phyloP scores from a whole-genome alignment of 2,888 invertebrate genomes.

The Plebejus melissa region DNA sequence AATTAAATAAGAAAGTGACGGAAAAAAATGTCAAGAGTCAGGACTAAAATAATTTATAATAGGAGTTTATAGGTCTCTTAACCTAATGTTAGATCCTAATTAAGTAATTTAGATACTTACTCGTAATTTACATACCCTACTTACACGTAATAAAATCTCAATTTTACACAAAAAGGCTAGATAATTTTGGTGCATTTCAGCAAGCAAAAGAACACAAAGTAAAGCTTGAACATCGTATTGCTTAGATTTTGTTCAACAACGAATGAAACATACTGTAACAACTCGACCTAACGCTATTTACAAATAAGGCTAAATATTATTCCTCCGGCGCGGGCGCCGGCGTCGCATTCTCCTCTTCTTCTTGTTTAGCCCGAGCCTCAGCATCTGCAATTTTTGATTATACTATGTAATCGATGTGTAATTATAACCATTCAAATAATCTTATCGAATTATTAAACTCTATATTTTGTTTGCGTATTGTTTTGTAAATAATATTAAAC shows the following conservation, averaged over 20 bases:
- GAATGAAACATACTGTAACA: slow-evolving; percentile 67
- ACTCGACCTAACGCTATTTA: slow-evolving; percentile 70
- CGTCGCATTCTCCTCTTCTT: slow-evolving; percentile 59
- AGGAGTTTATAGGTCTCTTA: neutral
- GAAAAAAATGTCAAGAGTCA: neutral
- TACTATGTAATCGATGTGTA: neutral
- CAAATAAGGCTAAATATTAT: slow-evolving; percentile 77
- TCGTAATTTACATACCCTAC: slow-evolving; percentile 1
- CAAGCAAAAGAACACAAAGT: slow-evolving; percentile 31
- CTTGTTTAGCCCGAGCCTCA: slow-evolving; percentile 74
- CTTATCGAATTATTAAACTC: no score
- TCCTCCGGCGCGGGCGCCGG: slow-evolving; percentile 62
- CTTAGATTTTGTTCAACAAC: slow-evolving; percentile 62
- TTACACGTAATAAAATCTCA: slow-evolving; percentile 24
- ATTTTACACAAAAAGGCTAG: slow-evolving; percentile 21
- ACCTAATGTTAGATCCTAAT: neutral
- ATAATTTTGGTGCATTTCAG: slow-evolving; percentile 24
- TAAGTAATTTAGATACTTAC: neutral
- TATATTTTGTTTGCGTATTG: no score
- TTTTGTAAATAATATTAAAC: no score
- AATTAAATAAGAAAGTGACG: neutral
- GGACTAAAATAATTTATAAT: neutral
- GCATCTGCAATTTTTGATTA: slow-evolving; percentile 61
- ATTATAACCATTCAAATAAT: neutral
- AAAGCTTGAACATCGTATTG: slow-evolving; percentile 37